Conservation (phyloP, 2,888 invertebrate genomes). For the Thereva unica region DNA sequence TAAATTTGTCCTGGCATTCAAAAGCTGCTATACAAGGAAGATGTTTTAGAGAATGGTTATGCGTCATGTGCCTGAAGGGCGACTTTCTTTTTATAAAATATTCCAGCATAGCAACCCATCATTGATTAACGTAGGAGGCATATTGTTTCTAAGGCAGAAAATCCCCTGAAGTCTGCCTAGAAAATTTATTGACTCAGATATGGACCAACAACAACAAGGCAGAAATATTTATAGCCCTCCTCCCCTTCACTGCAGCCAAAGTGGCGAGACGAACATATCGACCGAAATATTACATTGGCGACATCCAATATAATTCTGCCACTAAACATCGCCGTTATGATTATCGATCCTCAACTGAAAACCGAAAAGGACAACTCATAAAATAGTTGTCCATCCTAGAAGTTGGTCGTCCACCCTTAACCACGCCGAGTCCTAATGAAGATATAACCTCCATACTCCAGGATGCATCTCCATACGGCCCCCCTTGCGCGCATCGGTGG, state of each 20-base stretch:
- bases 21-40: too few species aligned
- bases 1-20: too few species aligned
- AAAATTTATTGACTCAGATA: too few species aligned
- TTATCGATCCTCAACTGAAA: neutral
- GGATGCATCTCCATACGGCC: neutral
- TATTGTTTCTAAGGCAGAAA: neutral
- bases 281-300: slow-evolving; percentile 10
- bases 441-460: neutral
- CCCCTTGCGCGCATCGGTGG: neutral
- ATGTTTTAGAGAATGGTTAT: too few species aligned
- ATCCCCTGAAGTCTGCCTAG: neutral
- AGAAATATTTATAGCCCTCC: neutral
- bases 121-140: too few species aligned
- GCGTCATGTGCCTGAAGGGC: too few species aligned
- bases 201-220: slow-evolving; percentile 12
- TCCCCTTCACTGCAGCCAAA: neutral
- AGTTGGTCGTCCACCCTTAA: neutral
- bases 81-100: too few species aligned
- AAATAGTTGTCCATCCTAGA: neutral
- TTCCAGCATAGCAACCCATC: too few species aligned
- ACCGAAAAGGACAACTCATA: neutral
- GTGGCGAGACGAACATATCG: slow-evolving; percentile 25
- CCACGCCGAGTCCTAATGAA: slow-evolving; percentile 3
- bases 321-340: slow-evolving; percentile 7
- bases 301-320: slow-evolving; percentile 5